A percentile compares a stretch with the other conserved stretches of the same genome.
phyloP scores from a whole-genome alignment of 1,140 invertebrate species.

The Diabrotica undecimpunctata region DNA sequence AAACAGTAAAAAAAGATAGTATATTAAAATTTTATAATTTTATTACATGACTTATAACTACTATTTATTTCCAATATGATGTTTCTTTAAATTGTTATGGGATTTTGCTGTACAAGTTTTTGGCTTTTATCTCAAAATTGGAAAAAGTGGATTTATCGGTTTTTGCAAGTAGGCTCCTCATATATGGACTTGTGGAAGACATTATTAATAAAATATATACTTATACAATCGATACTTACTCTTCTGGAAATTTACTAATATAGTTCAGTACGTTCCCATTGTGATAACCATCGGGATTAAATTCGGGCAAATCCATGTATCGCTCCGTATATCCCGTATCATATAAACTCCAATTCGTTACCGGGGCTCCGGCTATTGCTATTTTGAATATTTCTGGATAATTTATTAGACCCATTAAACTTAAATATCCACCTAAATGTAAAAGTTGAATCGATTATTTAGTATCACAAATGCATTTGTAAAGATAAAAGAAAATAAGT shows the following conservation, averaged over 20 bases:
- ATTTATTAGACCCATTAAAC: constrained; percentile 79
- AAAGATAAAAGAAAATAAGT: too few species aligned
- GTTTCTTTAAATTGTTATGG: too few species aligned
- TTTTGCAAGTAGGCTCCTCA: too few species aligned
- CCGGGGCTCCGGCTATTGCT: constrained; percentile 93
- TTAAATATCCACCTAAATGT: constrained; percentile 69
- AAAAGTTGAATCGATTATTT: neutral
- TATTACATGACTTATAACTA: too few species aligned
- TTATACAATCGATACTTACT: constrained; percentile 57
- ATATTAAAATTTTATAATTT: too few species aligned
- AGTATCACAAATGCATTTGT: neutral
- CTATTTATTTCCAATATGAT: too few species aligned
- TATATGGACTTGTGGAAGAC: too few species aligned
- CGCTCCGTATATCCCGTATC: constrained; percentile 95
- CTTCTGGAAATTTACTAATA: constrained; percentile 84
- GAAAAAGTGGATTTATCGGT: too few species aligned
- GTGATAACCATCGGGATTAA: constrained; percentile 75
- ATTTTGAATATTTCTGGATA: constrained; percentile 82
- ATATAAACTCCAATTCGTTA: constrained; percentile 93
- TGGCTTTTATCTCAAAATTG: too few species aligned
- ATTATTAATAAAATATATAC: too few species aligned
- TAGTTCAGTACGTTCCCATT: constrained; percentile 74
- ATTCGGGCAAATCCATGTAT: constrained; percentile 91
- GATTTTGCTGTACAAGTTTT: too few species aligned
- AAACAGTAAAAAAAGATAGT: too few species aligned